Conservation (phyloP, 2,888 invertebrate genomes). For the Epicampocera succincta region DNA sequence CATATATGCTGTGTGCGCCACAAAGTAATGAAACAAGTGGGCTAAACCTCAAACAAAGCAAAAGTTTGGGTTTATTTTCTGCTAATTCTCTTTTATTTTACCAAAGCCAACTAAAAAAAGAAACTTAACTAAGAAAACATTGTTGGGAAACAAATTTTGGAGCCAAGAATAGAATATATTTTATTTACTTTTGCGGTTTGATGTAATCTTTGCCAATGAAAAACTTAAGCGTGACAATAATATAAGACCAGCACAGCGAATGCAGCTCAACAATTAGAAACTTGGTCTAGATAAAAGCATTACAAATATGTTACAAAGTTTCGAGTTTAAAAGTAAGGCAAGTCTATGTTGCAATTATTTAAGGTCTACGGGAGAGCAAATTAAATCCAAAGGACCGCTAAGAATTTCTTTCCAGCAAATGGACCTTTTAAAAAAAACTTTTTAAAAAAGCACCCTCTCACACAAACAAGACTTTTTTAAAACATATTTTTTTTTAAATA, state of each 20-base stretch:
- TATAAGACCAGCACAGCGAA: neutral
- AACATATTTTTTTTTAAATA: too few species aligned
- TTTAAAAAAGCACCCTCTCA: too few species aligned
- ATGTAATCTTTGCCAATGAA: neutral
- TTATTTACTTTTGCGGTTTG: constrained; percentile 48
- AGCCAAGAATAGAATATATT: neutral
- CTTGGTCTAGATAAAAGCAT: too few species aligned
- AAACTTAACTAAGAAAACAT: constrained; percentile 25
- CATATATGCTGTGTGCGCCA: constrained; percentile 56
- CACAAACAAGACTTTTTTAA: too few species aligned
- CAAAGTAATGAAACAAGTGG: constrained; percentile 45
- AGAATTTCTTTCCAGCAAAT: too few species aligned
- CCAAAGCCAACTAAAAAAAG: constrained; percentile 18
- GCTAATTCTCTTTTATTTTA: constrained; percentile 10
- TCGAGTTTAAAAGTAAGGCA: too few species aligned
- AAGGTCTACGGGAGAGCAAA: too few species aligned
- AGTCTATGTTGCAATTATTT: too few species aligned
- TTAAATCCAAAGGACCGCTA: too few species aligned
- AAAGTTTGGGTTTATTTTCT: neutral
- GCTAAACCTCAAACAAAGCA: neutral
- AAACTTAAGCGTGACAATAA: constrained; percentile 7
- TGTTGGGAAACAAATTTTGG: constrained; percentile 1
- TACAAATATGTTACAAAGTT: too few species aligned
- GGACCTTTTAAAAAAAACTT: too few species aligned
- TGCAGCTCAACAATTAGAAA: neutral